Conservation (phyloP, 2,888 invertebrate genomes). For the Sarcophaga carnaria region DNA sequence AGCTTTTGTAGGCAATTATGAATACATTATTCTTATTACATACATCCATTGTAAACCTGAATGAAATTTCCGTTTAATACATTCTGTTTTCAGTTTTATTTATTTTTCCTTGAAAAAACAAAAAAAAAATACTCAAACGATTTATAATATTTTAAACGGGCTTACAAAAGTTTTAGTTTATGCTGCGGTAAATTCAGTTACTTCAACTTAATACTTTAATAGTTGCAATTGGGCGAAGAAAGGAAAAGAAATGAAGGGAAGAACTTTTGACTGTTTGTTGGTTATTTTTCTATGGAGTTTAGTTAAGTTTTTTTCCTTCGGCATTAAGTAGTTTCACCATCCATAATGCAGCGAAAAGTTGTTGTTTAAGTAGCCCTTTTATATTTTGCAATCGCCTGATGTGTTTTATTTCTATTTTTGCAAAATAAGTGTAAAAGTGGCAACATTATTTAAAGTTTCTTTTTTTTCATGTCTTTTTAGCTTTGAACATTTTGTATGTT, state of each 20-base stretch:
- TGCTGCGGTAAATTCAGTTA: conserved; percentile 69
- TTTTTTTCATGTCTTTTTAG: background rate
- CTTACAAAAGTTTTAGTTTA: conserved; percentile 57
- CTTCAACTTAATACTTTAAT: conserved; percentile 79
- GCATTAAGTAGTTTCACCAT: conserved; percentile 73
- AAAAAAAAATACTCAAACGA: background rate
- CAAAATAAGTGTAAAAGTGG: conserved; percentile 77
- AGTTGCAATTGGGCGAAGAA: conserved; percentile 73
- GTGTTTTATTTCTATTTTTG: conserved; percentile 38
- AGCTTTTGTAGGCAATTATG: too few species aligned
- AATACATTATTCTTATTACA: too few species aligned
- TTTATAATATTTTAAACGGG: conserved; percentile 16
- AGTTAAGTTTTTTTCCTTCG: conserved; percentile 67
- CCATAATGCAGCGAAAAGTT: conserved; percentile 55
- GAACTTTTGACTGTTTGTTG: conserved; percentile 72
- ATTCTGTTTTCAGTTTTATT: background rate
- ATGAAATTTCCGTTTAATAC: too few species aligned
- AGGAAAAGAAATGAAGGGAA: conserved; percentile 18
- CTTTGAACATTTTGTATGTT: conserved; percentile 14
- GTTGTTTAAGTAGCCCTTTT: conserved; percentile 57
- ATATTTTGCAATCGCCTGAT: conserved; percentile 45
- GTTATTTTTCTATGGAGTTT: conserved; percentile 9
- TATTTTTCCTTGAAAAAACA: background rate
- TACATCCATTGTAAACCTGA: too few species aligned
- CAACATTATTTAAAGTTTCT: conserved; percentile 72